Evolutionary conservation across 2,888 invertebrate species (phyloP), one percentile per base, ranked within the genome.

Genomic region (Petrophora chlorosata): DNA sequence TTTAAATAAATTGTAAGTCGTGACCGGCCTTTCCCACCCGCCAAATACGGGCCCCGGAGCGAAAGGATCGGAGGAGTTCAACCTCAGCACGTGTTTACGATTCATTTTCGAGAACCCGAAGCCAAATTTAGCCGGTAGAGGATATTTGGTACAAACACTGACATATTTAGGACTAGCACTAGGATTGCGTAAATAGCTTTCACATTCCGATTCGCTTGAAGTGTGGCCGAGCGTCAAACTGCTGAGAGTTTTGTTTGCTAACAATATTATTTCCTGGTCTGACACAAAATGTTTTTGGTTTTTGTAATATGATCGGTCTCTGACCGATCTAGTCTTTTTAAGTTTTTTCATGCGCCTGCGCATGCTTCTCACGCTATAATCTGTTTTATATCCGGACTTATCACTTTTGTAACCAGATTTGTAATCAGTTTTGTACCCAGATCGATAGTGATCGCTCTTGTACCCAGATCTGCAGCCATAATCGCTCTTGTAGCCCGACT

Each of bases 371-470:
- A 86, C 82, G 57, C 92, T 93, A 51, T 90, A 87, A 67, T 92
- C 92, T 33, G 92, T 92, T 77, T 92, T 92, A 63, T 92, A 92
- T 53, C 93, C 91, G 5, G 91, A 91, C 70, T 92, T 92, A 46
- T 92, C 92, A 64, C 92, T 92, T 70, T 93, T 93, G 56, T 92
- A 92, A 36, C 93, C 90, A 14, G 91, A 91, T 70, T 84, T 92
- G 71, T 92, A 91, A 67, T 93, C 93, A 60, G 91, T 92, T 74
- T 92, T 92, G 61, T 93, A 93, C 4, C 93, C 93, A 0, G 92
- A 92, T 7, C 84, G 80, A 59, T 80, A 82, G 61, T 85, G 86
- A 70, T 91, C 91, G 60, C 85, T 89, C 73, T 86, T 90, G 53
- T 91, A 91, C 10, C 91, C 91, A 32, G 89, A 90, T 63, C 90